Conservation (phyloP, 2,888 invertebrate species). For the Atethmia centrago region DNA sequence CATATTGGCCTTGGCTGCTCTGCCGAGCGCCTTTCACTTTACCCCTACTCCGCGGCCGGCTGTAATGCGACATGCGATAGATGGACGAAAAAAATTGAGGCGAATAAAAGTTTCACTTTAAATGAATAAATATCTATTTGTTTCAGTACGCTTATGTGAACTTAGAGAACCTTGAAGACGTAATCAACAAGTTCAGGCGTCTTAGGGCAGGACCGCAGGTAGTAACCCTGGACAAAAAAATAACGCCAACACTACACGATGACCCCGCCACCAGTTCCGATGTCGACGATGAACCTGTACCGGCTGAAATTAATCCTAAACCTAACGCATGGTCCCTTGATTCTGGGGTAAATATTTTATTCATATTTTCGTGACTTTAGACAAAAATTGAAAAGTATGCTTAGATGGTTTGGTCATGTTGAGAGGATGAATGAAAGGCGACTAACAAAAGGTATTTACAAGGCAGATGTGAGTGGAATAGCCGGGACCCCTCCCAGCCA, state of each 20-base stretch:
- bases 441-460: no score
- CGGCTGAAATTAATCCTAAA: background rate
- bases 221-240: background rate
- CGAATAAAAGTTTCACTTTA: no score
- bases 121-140: background rate
- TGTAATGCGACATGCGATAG: no score
- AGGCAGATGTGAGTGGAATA: no score
- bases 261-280: background rate
- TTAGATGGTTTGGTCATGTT: no score
- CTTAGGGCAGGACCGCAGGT: background rate
- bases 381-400: no score
- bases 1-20: no score
- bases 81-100: no score
- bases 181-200: slow-evolving; percentile 29
- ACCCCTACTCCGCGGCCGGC: no score
- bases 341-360: slow-evolving; percentile 39
- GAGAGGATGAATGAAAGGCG: no score
- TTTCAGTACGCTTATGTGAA: slow-evolving; percentile 54
- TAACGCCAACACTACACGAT: background rate
- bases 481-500: no score
- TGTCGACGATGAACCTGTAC: background rate
- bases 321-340: slow-evolving; percentile 42
- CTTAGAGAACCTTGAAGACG: slow-evolving; percentile 31
- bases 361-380: background rate
- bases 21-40: no score